Percentiles rank a stretch among this genome's conserved stretches.
phyloP scores from a whole-genome alignment of 1,140 invertebrate species.

The Forficula auricularia region DNA sequence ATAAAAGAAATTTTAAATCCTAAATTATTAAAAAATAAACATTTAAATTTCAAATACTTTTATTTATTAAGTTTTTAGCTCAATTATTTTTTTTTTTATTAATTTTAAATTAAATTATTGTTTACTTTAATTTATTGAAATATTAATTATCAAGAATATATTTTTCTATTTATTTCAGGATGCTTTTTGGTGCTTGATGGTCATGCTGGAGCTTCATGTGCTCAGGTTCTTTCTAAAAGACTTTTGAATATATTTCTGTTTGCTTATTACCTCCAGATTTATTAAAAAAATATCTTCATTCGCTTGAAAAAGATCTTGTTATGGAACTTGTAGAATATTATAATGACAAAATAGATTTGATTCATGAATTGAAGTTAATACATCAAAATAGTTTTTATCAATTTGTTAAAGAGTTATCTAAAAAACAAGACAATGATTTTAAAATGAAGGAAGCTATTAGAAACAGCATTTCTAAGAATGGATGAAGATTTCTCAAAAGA shows the following conservation, averaged over 20 bases:
- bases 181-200: conserved; percentile 96
- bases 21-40: too few relatives aligned
- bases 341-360: conserved; percentile 52
- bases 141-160: too few relatives aligned
- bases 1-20: too few relatives aligned
- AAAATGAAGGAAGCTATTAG: conserved; percentile 45
- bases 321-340: conserved; percentile 38
- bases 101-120: too few relatives aligned
- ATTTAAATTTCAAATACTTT: too few relatives aligned
- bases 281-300: conserved; percentile 31
- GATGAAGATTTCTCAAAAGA: conserved; percentile 66
- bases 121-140: too few relatives aligned
- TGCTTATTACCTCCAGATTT: conserved; percentile 47
- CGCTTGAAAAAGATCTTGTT: conserved; percentile 25
- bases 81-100: too few relatives aligned
- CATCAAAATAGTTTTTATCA: conserved; percentile 49
- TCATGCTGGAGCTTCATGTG: conserved; percentile 78
- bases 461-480: conserved; percentile 58
- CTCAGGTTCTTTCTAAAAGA: conserved; percentile 73
- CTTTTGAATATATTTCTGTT: conserved; percentile 77
- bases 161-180: too few relatives aligned
- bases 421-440: conserved; percentile 28
- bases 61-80: too few relatives aligned
- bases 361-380: conserved; percentile 50
- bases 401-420: conserved; percentile 34